Evolutionary conservation across 2,888 invertebrate genomes (phyloP), one percentile per base, ranked within the genome.

Genomic region (Dermolepida albohirtum): DNA sequence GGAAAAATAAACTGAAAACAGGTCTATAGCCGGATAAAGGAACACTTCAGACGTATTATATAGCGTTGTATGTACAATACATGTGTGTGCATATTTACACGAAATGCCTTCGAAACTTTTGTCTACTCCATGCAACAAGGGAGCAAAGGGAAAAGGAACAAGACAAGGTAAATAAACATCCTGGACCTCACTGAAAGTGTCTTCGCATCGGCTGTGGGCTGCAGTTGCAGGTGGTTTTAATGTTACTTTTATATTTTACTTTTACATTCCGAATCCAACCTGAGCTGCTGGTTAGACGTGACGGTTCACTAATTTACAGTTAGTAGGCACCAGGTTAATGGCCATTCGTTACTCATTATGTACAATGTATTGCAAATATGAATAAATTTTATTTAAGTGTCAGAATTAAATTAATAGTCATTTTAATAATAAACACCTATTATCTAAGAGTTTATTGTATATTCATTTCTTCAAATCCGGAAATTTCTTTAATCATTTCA

Each of bases 1-100:
- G 59, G 59, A 62, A 62, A 62, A 62, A 62, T 62, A 62, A 62
- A 62, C 59, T 47, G 47, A 47, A 34, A 62, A 62, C 59, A 62
- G 59, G 59, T 62, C 59, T 62, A 47, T 62, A 62, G 47, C 34
- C 59, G 59, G 47, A 62, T 62, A 39, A 62, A 47, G 17, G 47
- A 47, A 47, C 11, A 11, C 16, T 39, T 16, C 12, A 47, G 6
- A 62, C 34, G 1, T 47, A 34, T 22, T 27, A 22, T 34, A 34
- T 47, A 47, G 22, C 22, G 1, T 22, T 22, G 22, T 22, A 22
- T 22, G 22, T 22, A 22, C 4, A 6, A 44, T 47, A 29, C 29
- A 16, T 54, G 6, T 44, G 44, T 14, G 10, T 59, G 47, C 10
- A 44, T 43, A 57, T 57, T 57, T 59, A 39, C 16, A 47, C 34